These are phyloP conservation scores for Salmo trutta DNA, from an alignment of 2,797 vertebrate species.

Conservation along the genomic window DNA sequence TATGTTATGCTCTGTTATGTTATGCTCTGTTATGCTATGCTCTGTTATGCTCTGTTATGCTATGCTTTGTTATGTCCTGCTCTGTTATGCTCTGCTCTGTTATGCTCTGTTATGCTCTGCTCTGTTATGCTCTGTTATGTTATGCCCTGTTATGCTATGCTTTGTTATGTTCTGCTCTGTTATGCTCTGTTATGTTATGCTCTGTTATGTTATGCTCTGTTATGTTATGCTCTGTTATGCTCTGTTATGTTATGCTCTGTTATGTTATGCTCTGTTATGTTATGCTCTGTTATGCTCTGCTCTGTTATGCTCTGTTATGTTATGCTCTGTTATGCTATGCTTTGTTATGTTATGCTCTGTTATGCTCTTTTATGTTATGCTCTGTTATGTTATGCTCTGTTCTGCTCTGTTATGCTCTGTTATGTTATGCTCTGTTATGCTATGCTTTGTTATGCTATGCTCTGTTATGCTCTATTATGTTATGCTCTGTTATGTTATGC, in stretches of 20 bases:
- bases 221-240: neutral
- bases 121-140: neutral
- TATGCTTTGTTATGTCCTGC: no score
- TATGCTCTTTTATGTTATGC: accelerated
- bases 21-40: no score
- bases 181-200: neutral
- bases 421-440: accelerated
- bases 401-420: no score
- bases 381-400: accelerated
- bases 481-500: no score
- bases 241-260: no score
- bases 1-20: no score
- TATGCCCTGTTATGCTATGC: neutral
- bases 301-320: neutral
- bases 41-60: no score
- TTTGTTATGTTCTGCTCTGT: neutral
- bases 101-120: neutral
- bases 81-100: neutral
- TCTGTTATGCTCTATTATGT: no score
- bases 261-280: neutral
- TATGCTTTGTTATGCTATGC: no score
- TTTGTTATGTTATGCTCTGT: neutral
- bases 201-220: neutral
- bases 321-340: neutral
- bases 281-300: no score